Base-by-base conservation (phyloP, 2,888 invertebrate species). In the Dinocampus coccinellae region DNA sequence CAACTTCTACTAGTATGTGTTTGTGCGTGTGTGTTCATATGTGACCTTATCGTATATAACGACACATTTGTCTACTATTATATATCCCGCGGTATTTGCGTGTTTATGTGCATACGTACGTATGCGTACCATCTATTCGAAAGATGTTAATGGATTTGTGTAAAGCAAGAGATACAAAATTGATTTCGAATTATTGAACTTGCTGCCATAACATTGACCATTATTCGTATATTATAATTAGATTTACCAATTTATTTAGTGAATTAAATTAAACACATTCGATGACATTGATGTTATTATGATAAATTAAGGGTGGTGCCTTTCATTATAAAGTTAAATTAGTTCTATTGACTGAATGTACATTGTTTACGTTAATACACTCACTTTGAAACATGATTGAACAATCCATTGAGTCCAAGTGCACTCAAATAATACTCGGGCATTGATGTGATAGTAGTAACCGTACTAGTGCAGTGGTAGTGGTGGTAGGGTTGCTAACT, bases 181-280 rank as follows among this genome's bases (percentile, higher is more conserved):
- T 22, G 33, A 34, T 26, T 33, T 34, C 10, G 13, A 36, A 36
- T 64, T 29, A 64, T 20, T 47, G 64, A 36, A 53, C 57, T 66
- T 26, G 11, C 36, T 26, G 13, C 26, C 33, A 22, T 26, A 26
- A 26, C 24, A 66, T 47, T 47, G 47, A 16, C 47, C 47, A 47
- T 47, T n/a, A 39, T n/a, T 47, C 29, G 33, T 34, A 53, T 34
- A 34, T 29, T 11, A 16, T 42, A 20, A 64, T 39, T 20, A 33
- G 6, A 11, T 66, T 36, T 22, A 29, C n/a, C 39, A 66, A 66
- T 57, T 57, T 57, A 66, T 66, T 66, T 57, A 39, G 34, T 36
- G 33, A 22, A 55, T 39, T 36, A 7, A 13, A 57, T 47, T 47
- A 47, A 22, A 13, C 22, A 66, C 57, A 55, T 29, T 55, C 53